These are phyloP conservation scores for Hystrix cristata DNA, from an alignment of 2,113 vertebrate genomes.

Conservation along the genomic window DNA sequence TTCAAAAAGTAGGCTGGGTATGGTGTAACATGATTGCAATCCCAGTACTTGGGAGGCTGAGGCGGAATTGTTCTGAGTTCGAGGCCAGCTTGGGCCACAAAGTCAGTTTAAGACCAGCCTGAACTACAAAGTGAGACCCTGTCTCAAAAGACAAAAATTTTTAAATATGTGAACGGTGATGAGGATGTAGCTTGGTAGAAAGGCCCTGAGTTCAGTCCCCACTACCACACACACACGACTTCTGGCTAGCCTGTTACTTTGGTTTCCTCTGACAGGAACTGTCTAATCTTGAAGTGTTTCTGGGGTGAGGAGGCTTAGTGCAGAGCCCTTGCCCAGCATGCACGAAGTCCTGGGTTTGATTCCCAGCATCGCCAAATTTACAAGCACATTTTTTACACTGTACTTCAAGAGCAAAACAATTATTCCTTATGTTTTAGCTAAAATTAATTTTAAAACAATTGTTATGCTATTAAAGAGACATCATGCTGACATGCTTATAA, in stretches of 20 bases:
- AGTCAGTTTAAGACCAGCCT: neutral
- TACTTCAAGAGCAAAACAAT: constrained; percentile 17
- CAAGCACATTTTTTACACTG: constrained; percentile 42
- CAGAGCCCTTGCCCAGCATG: neutral
- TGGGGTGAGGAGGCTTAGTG: neutral
- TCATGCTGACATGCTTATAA: constrained; percentile 43
- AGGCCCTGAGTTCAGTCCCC: neutral
- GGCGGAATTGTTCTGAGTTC: neutral
- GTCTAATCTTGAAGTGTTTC: neutral
- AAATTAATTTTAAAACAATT: constrained; percentile 66
- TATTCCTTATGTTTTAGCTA: constrained; percentile 48
- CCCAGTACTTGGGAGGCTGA: neutral
- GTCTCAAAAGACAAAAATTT: neutral
- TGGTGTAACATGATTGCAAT: neutral
- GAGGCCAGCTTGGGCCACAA: neutral
- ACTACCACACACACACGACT: neutral
- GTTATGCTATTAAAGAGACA: constrained; percentile 49
- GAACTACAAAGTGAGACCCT: neutral
- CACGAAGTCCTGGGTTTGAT: neutral
- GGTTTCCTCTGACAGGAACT: constrained; percentile 14
- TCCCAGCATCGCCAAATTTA: neutral
- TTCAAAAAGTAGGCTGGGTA: neutral
- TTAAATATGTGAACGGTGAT: neutral
- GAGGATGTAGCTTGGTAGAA: neutral
- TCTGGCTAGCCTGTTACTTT: neutral